These are phyloP conservation scores for Coenobita brevimanus DNA, from an alignment of 1,140 invertebrate genomes.

Conservation along the genomic window DNA sequence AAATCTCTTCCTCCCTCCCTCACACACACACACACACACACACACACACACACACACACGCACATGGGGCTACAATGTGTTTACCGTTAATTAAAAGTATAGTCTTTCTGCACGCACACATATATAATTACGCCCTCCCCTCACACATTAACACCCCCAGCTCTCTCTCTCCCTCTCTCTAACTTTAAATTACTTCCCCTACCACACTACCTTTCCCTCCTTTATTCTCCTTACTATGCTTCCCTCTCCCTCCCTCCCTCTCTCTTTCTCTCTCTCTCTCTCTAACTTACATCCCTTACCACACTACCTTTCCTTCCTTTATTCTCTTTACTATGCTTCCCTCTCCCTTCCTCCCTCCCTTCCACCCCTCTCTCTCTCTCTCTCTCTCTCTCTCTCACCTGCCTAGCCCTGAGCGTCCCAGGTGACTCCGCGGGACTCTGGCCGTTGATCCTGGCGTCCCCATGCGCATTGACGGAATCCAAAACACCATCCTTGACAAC, in stretches of 20 bases:
- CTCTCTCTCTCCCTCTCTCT: background rate
- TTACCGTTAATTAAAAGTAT: too few species aligned
- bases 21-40: too few species aligned
- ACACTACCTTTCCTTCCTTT: background rate
- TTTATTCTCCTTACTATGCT: background rate
- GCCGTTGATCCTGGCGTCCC: constrained; percentile 69
- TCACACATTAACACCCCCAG: too few species aligned
- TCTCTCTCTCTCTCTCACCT: constrained; percentile 71
- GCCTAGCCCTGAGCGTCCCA: constrained; percentile 71
- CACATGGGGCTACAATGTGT: too few species aligned
- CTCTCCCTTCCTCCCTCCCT: background rate
- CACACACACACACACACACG: too few species aligned
- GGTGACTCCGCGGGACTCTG: constrained; percentile 70
- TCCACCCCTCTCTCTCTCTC: background rate
- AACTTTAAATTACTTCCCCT: background rate
- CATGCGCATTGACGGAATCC: constrained; percentile 76
- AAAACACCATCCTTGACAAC: constrained; percentile 95
- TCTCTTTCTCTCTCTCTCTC: constrained; percentile 12
- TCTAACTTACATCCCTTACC: background rate
- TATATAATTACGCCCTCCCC: too few species aligned
- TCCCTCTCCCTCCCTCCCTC: constrained; percentile 7
- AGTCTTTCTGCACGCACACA: too few species aligned
- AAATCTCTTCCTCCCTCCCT: too few species aligned
- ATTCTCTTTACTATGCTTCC: background rate
- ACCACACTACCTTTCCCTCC: background rate